phyloP scores from a whole-genome alignment of 2,797 vertebrate genomes.

The Gymnopithys bicolor region DNA sequence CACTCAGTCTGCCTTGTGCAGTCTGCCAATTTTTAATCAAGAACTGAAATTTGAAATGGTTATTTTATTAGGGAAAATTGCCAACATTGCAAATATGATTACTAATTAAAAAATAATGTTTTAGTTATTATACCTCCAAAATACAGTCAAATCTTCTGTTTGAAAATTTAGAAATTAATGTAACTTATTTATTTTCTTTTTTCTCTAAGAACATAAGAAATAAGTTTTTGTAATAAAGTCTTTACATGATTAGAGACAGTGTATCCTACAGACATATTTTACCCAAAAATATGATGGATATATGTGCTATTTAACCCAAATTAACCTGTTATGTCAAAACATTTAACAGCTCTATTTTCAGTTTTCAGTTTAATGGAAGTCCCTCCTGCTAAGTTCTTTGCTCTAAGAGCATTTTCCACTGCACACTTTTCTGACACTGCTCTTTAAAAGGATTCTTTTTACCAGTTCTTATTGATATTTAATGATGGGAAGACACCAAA shows the following conservation, averaged over 20 bases:
- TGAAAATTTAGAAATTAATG: background rate
- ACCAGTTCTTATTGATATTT: background rate
- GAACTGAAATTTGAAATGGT: slow-evolving; percentile 57
- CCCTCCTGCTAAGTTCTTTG: background rate
- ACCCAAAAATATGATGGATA: background rate
- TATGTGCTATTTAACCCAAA: background rate
- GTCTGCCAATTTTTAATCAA: slow-evolving; percentile 56
- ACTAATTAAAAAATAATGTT: slow-evolving; percentile 5
- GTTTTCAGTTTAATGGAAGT: background rate
- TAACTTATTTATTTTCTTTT: background rate
- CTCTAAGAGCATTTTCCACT: background rate
- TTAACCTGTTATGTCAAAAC: background rate
- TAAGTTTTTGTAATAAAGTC: background rate
- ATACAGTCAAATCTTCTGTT: background rate
- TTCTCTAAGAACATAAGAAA: background rate
- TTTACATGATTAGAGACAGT: background rate
- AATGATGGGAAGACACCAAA: background rate
- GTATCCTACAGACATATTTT: background rate
- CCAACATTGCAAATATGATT: slow-evolving; percentile 25
- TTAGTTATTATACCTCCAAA: slow-evolving; percentile 30
- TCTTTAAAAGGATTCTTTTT: background rate
- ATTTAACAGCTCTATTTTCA: background rate
- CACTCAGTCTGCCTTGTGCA: slow-evolving; percentile 35
- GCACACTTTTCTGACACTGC: background rate
- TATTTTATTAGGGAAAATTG: slow-evolving; percentile 19